Base-by-base conservation (phyloP, 2,113 vertebrate genomes). In the Phyllostomus hastatus region DNA sequence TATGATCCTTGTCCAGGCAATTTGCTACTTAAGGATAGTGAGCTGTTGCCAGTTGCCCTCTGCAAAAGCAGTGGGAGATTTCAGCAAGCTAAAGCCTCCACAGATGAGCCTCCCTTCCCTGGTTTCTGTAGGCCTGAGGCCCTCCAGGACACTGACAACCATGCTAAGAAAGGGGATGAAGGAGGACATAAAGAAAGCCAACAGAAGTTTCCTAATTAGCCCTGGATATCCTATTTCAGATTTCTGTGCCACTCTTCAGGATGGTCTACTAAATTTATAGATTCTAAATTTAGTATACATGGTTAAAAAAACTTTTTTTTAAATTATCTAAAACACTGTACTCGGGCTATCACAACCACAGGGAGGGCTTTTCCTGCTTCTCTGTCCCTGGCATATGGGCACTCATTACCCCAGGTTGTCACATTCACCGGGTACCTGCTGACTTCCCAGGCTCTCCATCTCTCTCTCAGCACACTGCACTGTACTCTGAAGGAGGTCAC, bases 41-140 rank as follows among this genome's bases (percentile, higher is more conserved):
- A 81, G 28, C 26, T 57, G 19, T n/a, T 90, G 38, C 88, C 82
- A 92, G 88, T 4, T 66, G 35, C 46, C 41, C 57, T 66, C 43
- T 64, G 46, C 38, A 95, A 91, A 95, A 96, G 69, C n/a, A 91
- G 75, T 38, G 38, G 41, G 43, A 82, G 83, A 78, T 22, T 95
- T 90, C 59, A 76, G 59, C 41, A 24, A 54, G 61, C 50, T 43
- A 64, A 33, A 73, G 26, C 50, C 46, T 91, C 64, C 78, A 93
- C 14, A 54, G 67, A 41, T 61, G 52, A 50, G 19, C 64, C 57
- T 50, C 73, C 48, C 14, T 20, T 33, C 66, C 61, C 69, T 28
- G 54, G 54, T 67, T 93, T 88, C 85, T 35, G 59, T 41, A 43
- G 2, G 46, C n/a, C 87, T 72, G 50, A n/a, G 0, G 35, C 7